Evolutionary conservation across 2,888 invertebrate species (phyloP).

Genomic region (Periphyllus acericola): DNA sequence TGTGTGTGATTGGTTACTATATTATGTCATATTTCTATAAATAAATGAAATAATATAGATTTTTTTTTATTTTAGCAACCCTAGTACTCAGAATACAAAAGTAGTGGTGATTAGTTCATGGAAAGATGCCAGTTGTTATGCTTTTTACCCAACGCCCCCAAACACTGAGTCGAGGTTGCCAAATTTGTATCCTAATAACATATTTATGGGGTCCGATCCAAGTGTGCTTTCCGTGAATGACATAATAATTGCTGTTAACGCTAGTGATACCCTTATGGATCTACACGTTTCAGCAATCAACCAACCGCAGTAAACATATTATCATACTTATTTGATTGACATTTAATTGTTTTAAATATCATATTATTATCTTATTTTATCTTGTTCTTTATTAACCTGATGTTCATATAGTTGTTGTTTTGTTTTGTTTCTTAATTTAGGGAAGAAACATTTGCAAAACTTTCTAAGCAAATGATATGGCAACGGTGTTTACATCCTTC

Average conservation of each 20-base stretch:
- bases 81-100: conserved; percentile 31
- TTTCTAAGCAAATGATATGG: conserved; percentile 36
- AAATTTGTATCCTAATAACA: conserved; percentile 22
- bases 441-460: conserved; percentile 44
- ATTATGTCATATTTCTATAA: background rate
- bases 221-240: conserved; percentile 19
- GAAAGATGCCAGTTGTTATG: conserved; percentile 36
- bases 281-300: conserved; percentile 38
- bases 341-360: background rate
- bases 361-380: background rate
- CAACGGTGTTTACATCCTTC: conserved; percentile 50
- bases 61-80: conserved; percentile 30
- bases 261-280: conserved; percentile 37
- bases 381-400: no score
- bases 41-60: no score
- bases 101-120: conserved; percentile 33
- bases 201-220: conserved; percentile 49
- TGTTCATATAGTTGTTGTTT: no score
- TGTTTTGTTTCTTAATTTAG: background rate
- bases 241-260: conserved; percentile 34
- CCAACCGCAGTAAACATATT: conserved; percentile 14
- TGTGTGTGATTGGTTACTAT: background rate
- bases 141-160: conserved; percentile 47
- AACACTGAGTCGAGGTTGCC: conserved; percentile 13
- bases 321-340: background rate